These are phyloP conservation scores for Rosalia funebris DNA, from an alignment of 2,888 invertebrate genomes.

Conservation along the genomic window DNA sequence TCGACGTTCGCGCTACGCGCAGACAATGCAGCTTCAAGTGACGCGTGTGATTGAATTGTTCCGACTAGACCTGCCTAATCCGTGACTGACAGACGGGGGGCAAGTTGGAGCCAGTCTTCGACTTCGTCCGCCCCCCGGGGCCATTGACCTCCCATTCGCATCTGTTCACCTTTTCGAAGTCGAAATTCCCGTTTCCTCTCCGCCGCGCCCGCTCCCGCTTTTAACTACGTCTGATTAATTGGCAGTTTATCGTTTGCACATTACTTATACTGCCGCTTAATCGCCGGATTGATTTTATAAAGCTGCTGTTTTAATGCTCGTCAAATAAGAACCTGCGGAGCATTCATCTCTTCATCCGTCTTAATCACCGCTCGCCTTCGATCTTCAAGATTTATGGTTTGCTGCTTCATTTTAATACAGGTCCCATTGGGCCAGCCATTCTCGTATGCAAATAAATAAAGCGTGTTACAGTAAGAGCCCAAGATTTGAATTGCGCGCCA, in stretches of 20 bases:
- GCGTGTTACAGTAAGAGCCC: too few species aligned
- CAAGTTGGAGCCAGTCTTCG: neutral
- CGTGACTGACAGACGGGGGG: slow-evolving; percentile 48
- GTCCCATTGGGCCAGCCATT: neutral
- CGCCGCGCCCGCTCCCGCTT: slow-evolving; percentile 26
- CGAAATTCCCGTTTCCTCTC: slow-evolving; percentile 19
- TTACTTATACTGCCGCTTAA: slow-evolving; percentile 45
- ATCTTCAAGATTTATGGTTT: slow-evolving; percentile 26
- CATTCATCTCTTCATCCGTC: slow-evolving; percentile 34
- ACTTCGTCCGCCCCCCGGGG: slow-evolving; percentile 9
- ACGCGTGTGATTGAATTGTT: slow-evolving; percentile 47
- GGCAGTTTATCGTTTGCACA: slow-evolving; percentile 49
- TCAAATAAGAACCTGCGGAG: slow-evolving; percentile 22
- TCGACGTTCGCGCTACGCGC: slow-evolving; percentile 32
- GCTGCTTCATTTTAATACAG: slow-evolving; percentile 24
- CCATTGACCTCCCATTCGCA: slow-evolving; percentile 19
- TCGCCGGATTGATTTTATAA: slow-evolving; percentile 43
- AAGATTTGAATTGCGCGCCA: too few species aligned
- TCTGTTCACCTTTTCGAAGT: slow-evolving; percentile 14
- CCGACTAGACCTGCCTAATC: slow-evolving; percentile 48
- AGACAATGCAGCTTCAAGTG: slow-evolving; percentile 38
- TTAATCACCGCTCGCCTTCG: slow-evolving; percentile 30
- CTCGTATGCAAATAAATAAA: too few species aligned
- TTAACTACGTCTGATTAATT: slow-evolving; percentile 47
- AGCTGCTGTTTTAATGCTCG: slow-evolving; percentile 29